These are phyloP conservation scores for Thryonomys swinderianus DNA, from an alignment of 2,113 vertebrate species.

Conservation along the genomic window DNA sequence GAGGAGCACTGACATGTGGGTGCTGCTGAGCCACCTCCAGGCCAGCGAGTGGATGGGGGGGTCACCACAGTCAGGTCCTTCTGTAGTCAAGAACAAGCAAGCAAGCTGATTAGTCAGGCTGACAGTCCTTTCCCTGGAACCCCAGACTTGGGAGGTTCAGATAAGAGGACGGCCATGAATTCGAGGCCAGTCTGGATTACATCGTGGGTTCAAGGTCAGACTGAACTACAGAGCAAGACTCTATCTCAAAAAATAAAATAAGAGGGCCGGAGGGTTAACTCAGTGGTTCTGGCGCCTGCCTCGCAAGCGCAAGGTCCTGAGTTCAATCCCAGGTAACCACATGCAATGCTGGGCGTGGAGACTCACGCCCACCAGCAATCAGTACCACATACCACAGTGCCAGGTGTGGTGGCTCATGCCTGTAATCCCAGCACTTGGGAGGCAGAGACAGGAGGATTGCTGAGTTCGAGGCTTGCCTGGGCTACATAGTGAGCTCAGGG, in stretches of 20 bases:
- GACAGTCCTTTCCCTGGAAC: not conserved
- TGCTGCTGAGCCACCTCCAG: not conserved
- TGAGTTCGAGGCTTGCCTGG: no score
- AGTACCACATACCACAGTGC: no score
- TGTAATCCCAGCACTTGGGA: no score
- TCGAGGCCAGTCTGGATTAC: not conserved
- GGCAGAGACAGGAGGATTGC: no score
- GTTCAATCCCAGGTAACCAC: no score
- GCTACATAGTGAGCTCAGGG: no score
- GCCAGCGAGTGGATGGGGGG: accelerated
- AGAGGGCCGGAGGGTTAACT: no score
- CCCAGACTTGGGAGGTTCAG: not conserved
- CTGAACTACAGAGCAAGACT: not conserved
- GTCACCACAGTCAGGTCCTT: not conserved
- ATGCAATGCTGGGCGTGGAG: no score
- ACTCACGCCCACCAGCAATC: no score
- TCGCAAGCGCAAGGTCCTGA: no score
- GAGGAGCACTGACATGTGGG: accelerated
- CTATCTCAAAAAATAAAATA: not conserved
- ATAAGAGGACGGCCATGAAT: not conserved
- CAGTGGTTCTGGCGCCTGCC: no score
- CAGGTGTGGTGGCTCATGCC: no score
- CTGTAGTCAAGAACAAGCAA: not conserved
- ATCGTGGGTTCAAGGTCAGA: not conserved
- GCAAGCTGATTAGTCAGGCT: conserved; percentile 22